Percentiles rank a stretch among this genome's conserved stretches.
phyloP scores from a whole-genome alignment of 1,140 invertebrate species.

The Drosophila micromelanica region DNA sequence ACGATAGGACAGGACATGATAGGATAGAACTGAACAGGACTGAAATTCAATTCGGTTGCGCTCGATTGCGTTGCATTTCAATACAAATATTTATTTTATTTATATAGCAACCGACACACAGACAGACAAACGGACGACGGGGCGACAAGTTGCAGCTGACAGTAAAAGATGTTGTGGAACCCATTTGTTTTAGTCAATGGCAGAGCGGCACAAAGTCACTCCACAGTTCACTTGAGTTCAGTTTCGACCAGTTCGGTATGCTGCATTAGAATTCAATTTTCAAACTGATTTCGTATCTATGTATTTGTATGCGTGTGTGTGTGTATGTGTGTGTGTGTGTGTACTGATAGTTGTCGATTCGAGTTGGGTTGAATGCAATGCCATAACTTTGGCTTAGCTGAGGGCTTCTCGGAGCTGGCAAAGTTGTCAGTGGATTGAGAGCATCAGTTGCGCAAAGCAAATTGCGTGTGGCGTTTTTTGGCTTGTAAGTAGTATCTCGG shows the following conservation, averaged over 20 bases:
- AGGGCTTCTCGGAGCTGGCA: slow-evolving; percentile 6
- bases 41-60: slow-evolving; percentile 79
- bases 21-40: slow-evolving; percentile 22
- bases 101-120: slow-evolving; percentile 50
- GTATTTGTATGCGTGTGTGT: slow-evolving; percentile 15
- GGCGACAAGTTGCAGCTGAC: slow-evolving; percentile 79
- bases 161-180: slow-evolving; percentile 80
- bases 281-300: slow-evolving; percentile 68
- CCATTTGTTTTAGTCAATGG: slow-evolving; percentile 79
- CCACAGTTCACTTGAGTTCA: slow-evolving; percentile 74
- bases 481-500: slow-evolving; percentile 17
- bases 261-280: slow-evolving; percentile 78
- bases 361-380: slow-evolving; percentile 60
- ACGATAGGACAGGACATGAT: neutral
- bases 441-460: slow-evolving; percentile 44
- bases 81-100: slow-evolving; percentile 83
- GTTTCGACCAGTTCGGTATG: slow-evolving; percentile 48
- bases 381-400: slow-evolving; percentile 74
- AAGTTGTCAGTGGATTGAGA: slow-evolving; percentile 23
- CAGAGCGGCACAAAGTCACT: slow-evolving; percentile 72
- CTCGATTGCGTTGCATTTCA: slow-evolving; percentile 82
- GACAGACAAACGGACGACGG: slow-evolving; percentile 58
- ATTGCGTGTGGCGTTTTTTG: slow-evolving; percentile 44
- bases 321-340: slow-evolving; percentile 23
- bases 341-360: slow-evolving; percentile 24